Evolutionary conservation across 2,888 invertebrate species (phyloP).

Genomic region (Caenorhabditis virilis): DNA sequence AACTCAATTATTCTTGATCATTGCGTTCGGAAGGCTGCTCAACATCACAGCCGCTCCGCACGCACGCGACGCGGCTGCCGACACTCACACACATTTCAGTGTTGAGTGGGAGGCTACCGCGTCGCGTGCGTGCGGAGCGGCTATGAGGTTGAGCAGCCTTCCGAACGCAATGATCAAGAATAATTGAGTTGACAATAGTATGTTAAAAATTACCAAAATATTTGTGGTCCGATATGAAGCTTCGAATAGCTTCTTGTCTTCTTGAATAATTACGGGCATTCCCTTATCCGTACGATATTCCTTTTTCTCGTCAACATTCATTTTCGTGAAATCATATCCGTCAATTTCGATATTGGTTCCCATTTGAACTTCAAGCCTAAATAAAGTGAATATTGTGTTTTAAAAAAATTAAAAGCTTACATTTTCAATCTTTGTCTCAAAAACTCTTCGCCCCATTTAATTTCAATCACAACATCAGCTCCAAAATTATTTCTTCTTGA

Average conservation of each 20-base stretch:
- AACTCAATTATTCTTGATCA: too few relatives aligned
- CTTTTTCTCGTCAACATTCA: background rate
- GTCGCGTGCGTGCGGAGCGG: too few relatives aligned
- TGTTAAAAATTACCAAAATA: constrained; percentile 4
- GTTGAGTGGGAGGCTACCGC: too few relatives aligned
- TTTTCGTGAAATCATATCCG: background rate
- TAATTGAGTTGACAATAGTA: background rate
- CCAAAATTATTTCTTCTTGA: background rate
- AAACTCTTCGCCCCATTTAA: constrained; percentile 8
- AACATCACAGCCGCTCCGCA: too few relatives aligned
- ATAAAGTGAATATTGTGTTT: too few relatives aligned
- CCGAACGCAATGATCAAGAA: too few relatives aligned
- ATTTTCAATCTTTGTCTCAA: constrained; percentile 7
- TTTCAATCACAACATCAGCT: constrained; percentile 3
- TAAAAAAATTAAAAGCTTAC: background rate
- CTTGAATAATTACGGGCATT: background rate
- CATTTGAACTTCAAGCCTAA: background rate
- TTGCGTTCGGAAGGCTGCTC: too few relatives aligned
- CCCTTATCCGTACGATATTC: background rate
- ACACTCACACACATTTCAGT: too few relatives aligned
- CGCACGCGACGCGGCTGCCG: too few relatives aligned
- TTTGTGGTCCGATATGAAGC: constrained; percentile 2
- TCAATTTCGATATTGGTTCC: background rate
- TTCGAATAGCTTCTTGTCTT: constrained; percentile 2
- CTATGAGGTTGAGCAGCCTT: too few relatives aligned